A percentile compares a stretch with the other conserved stretches of the same genome.
Evolutionary conservation across 53 echinoderm and acorn worm genomes (phyloP).

Genomic region (Astropecten irregularis): DNA sequence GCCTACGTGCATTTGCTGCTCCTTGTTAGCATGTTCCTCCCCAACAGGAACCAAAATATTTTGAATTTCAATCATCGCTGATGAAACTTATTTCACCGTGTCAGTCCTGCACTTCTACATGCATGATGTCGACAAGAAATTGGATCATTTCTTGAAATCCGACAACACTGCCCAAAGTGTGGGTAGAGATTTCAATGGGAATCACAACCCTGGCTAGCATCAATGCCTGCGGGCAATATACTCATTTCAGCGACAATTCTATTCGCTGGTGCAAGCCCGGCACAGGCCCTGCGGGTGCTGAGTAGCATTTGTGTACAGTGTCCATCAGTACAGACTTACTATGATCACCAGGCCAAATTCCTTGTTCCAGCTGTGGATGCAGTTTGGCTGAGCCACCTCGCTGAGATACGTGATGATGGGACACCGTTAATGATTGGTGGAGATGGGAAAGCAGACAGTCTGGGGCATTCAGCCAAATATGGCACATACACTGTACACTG

Average conservation of each 20-base stretch:
- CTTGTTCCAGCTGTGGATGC: slow-evolving; percentile 60
- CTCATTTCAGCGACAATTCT: slow-evolving; percentile 65
- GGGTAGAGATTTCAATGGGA: background rate
- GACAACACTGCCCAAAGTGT: background rate
- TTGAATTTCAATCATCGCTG: background rate
- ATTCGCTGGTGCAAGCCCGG: slow-evolving; percentile 66
- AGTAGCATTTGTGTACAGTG: slow-evolving; percentile 39
- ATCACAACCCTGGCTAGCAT: slow-evolving; percentile 15
- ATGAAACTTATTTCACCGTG: background rate
- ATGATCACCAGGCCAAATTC: slow-evolving; percentile 27
- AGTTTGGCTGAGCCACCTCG: slow-evolving; percentile 23
- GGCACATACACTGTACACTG: slow-evolving; percentile 51
- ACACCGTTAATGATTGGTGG: slow-evolving; percentile 54
- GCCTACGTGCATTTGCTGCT: background rate
- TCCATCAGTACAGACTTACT: slow-evolving; percentile 25
- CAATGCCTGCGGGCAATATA: slow-evolving; percentile 59
- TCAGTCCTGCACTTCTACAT: background rate
- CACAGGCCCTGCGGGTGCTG: slow-evolving; percentile 48
- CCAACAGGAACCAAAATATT: background rate
- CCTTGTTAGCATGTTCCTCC: background rate
- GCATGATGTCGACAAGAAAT: background rate
- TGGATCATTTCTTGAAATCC: background rate
- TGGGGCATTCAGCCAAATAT: slow-evolving; percentile 71
- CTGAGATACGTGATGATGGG: background rate
- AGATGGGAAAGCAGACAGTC: slow-evolving; percentile 60